Evolutionary conservation across 2,113 vertebrate species (phyloP).

Genomic region (Gila orcuttii): DNA sequence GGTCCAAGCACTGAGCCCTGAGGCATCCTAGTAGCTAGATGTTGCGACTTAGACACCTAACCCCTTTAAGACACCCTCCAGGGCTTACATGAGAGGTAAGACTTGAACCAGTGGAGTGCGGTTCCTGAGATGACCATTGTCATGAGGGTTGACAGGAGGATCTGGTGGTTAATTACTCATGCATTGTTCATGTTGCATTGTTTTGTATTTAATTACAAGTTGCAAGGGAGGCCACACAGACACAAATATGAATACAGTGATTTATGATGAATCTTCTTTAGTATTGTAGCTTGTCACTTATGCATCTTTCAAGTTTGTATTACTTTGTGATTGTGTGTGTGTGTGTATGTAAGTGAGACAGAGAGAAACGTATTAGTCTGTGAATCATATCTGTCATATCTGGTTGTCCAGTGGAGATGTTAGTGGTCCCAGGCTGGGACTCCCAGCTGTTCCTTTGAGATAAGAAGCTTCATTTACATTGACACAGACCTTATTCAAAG

Average conservation of each 20-base stretch:
- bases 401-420: conserved; percentile 58
- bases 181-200: neutral
- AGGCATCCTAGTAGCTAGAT: too few species aligned
- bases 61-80: too few species aligned
- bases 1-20: too few species aligned
- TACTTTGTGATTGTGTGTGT: neutral
- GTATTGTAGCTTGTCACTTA: neutral
- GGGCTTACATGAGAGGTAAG: too few species aligned
- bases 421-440: too few species aligned
- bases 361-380: neutral
- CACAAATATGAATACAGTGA: neutral
- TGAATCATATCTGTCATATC: conserved; percentile 21
- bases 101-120: too few species aligned
- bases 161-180: neutral
- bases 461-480: conserved; percentile 55
- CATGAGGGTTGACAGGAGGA: too few species aligned
- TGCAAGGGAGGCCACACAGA: neutral
- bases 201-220: neutral
- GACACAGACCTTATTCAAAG: conserved; percentile 51
- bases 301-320: neutral
- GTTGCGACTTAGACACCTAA: too few species aligned
- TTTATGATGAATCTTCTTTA: neutral
- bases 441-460: conserved; percentile 72
- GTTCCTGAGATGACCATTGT: too few species aligned
- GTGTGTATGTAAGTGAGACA: neutral